These are phyloP conservation scores for Sander lucioperca DNA, from an alignment of 2,113 vertebrate species.

Conservation along the genomic window DNA sequence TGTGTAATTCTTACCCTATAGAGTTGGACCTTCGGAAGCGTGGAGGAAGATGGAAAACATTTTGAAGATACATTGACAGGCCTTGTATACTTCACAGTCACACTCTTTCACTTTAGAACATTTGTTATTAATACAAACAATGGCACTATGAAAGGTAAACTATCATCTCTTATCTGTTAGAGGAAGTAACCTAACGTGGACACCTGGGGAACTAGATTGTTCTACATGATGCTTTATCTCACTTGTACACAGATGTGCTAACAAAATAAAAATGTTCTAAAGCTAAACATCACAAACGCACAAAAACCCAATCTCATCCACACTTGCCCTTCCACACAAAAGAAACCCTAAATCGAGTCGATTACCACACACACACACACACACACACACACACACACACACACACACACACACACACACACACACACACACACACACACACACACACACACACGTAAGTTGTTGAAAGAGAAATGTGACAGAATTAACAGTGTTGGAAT, in stretches of 20 bases:
- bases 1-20: slow-evolving; percentile 89
- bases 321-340: not conserved
- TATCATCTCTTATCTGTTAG: not conserved
- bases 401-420: too few relatives aligned
- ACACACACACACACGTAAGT: rapidly evolving
- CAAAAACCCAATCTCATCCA: slow-evolving; percentile 10
- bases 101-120: slow-evolving; percentile 2
- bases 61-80: slow-evolving; percentile 15
- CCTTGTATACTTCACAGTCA: not conserved
- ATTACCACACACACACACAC: too few relatives aligned
- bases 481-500: not conserved
- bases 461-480: slow-evolving; percentile 4
- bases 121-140: not conserved
- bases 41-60: slow-evolving; percentile 75
- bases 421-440: too few relatives aligned
- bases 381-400: too few relatives aligned
- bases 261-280: slow-evolving; percentile 8
- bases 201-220: not conserved
- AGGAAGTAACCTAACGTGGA: not conserved
- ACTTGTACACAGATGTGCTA: not conserved
- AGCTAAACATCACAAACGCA: not conserved
- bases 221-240: not conserved
- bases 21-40: slow-evolving; percentile 91
- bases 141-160: not conserved
- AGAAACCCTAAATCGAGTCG: not conserved